Evolutionary conservation across 1,140 invertebrate genomes (phyloP).

Genomic region (Hydropsyche tenuis): DNA sequence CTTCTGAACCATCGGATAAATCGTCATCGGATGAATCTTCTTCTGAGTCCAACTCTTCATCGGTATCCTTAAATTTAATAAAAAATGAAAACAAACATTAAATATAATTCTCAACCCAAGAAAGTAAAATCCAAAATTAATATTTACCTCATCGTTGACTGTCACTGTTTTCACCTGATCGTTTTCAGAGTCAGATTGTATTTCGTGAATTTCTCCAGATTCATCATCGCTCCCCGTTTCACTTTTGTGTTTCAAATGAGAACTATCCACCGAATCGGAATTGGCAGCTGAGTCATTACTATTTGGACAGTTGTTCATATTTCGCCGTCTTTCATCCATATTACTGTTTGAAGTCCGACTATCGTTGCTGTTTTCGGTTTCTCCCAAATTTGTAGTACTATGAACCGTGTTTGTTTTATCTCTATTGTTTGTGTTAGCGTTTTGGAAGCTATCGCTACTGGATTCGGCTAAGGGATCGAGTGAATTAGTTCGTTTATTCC

Average conservation of each 20-base stretch:
- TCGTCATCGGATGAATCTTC: slow-evolving; percentile 47
- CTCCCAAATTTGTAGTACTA: slow-evolving; percentile 35
- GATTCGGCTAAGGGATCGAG: slow-evolving; percentile 27
- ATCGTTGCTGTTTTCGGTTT: slow-evolving; percentile 40
- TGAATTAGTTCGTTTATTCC: not conserved
- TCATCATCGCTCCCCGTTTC: slow-evolving; percentile 40
- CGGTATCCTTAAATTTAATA: slow-evolving; percentile 36
- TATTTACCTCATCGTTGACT: slow-evolving; percentile 31
- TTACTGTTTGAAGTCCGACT: slow-evolving; percentile 22
- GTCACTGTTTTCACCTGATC: slow-evolving; percentile 35
- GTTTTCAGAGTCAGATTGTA: slow-evolving; percentile 44
- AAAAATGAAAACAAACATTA: slow-evolving; percentile 23
- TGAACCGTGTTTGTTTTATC: slow-evolving; percentile 38
- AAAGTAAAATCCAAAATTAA: not conserved
- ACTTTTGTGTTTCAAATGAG: slow-evolving; percentile 31
- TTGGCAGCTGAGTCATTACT: slow-evolving; percentile 24
- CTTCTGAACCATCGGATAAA: slow-evolving; percentile 35
- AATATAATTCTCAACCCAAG: not conserved
- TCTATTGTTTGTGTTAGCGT: not conserved
- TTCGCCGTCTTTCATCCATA: not conserved
- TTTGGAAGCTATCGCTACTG: slow-evolving; percentile 19
- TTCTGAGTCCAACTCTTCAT: slow-evolving; percentile 45
- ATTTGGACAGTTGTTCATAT: slow-evolving; percentile 26
- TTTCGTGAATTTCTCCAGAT: slow-evolving; percentile 42
- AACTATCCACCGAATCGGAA: slow-evolving; percentile 35